These are phyloP conservation scores for Yponomeuta cagnagella DNA, from an alignment of 2,888 invertebrate genomes.

Conservation along the genomic window DNA sequence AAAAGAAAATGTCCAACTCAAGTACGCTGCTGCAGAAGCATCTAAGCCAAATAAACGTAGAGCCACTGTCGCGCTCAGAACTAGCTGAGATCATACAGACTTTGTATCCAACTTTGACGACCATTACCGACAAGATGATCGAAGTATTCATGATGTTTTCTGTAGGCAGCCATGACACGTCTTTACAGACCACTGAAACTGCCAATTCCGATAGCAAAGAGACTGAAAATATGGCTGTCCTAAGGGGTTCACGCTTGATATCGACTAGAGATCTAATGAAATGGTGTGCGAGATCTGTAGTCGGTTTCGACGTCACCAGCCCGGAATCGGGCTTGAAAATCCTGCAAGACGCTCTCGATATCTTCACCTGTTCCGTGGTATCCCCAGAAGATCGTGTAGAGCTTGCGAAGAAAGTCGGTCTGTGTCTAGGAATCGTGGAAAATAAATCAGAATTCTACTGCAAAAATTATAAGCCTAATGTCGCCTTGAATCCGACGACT, in stretches of 20 bases:
- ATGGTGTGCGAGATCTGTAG: conserved; percentile 88
- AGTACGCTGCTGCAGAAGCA: conserved; percentile 86
- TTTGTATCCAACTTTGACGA: conserved; percentile 81
- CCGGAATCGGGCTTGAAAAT: conserved; percentile 81
- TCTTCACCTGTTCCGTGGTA: conserved; percentile 89
- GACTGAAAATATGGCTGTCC: conserved; percentile 33
- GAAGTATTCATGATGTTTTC: conserved; percentile 90
- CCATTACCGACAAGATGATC: conserved; percentile 84
- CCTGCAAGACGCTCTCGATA: conserved; percentile 92
- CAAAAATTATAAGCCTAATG: conserved; percentile 85
- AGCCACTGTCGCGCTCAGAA: conserved; percentile 85
- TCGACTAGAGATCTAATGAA: conserved; percentile 94
- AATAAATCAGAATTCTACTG: conserved; percentile 89
- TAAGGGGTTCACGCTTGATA: conserved; percentile 78
- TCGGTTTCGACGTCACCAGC: conserved; percentile 84
- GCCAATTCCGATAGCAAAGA: conserved; percentile 31
- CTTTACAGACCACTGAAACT: conserved; percentile 53
- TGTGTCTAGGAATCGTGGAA: conserved; percentile 87
- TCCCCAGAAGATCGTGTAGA: conserved; percentile 79
- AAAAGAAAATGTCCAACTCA: conserved; percentile 78
- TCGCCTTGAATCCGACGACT: conserved; percentile 72
- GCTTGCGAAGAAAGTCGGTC: conserved; percentile 84
- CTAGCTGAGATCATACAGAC: conserved; percentile 81
- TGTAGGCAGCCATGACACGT: conserved; percentile 78
- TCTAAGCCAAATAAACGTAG: conserved; percentile 86